Conservation (phyloP, 2,113 vertebrate species). For the Cnemophilus loriae region DNA sequence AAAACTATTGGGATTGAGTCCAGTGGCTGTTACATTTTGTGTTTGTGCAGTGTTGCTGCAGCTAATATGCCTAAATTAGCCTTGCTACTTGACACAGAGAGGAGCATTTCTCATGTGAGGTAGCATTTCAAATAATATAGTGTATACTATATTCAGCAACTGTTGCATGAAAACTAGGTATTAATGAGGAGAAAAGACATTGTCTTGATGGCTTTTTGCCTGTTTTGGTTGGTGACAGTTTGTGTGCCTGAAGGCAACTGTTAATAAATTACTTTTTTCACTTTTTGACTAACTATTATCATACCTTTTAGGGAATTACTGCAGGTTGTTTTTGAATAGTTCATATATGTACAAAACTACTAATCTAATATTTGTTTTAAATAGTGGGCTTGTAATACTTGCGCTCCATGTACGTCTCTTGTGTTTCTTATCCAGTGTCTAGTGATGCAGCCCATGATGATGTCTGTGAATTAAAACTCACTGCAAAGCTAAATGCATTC, state of each 20-base stretch:
- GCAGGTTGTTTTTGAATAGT: not conserved
- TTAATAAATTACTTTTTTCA: not conserved
- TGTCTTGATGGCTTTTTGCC: not conserved
- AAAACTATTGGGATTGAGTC: not conserved
- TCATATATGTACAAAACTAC: not conserved
- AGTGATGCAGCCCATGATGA: constrained; percentile 43
- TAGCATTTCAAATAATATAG: not conserved
- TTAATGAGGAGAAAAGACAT: not conserved
- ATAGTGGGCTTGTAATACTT: not conserved
- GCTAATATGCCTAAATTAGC: not conserved
- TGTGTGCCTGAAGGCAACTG: not conserved
- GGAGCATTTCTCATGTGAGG: not conserved
- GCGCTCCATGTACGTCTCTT: not conserved
- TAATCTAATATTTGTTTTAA: not conserved
- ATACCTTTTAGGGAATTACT: not conserved
- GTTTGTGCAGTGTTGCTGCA: not conserved
- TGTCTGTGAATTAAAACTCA: constrained; percentile 81
- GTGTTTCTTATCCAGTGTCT: constrained; percentile 56
- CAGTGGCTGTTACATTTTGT: not conserved
- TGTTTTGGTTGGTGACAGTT: not conserved
- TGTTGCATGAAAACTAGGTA: not conserved
- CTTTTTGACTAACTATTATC: not conserved
- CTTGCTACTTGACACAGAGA: not conserved
- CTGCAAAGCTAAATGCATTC: constrained; percentile 83
- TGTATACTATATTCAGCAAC: not conserved